phyloP scores from a whole-genome alignment of 2,113 vertebrate genomes.

The Catagonus wagneri region DNA sequence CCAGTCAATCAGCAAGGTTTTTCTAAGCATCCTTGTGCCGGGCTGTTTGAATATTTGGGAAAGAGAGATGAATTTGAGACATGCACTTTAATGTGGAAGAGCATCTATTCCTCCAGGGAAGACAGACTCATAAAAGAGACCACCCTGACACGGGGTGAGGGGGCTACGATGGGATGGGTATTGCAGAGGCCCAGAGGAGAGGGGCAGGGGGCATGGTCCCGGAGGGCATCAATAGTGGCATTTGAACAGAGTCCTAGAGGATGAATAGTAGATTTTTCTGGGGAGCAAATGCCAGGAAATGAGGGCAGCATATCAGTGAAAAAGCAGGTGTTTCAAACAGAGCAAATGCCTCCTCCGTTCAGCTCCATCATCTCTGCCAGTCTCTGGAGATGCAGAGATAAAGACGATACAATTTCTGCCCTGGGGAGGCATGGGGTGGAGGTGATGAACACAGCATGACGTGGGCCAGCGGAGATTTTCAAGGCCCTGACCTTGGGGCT shows the following conservation, averaged over 20 bases:
- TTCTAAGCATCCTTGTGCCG: not conserved
- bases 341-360: not conserved
- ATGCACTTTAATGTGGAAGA: not conserved
- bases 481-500: not conserved
- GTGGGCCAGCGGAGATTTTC: not conserved
- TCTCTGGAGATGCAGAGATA: not conserved
- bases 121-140: not conserved
- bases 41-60: not conserved
- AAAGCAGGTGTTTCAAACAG: not conserved
- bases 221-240: not conserved
- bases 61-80: not conserved
- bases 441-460: not conserved
- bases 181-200: not conserved
- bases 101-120: not conserved
- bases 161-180: not conserved
- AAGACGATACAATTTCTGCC: not conserved
- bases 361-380: not conserved
- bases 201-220: not conserved
- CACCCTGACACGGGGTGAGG: too few species aligned
- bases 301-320: not conserved
- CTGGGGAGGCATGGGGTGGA: too few species aligned
- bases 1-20: not conserved
- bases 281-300: not conserved
- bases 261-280: not conserved
- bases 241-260: not conserved